A percentile compares a stretch with the other conserved stretches of the same genome.
Conservation (phyloP, 2,888 invertebrate genomes). For the Noctua janthina region DNA sequence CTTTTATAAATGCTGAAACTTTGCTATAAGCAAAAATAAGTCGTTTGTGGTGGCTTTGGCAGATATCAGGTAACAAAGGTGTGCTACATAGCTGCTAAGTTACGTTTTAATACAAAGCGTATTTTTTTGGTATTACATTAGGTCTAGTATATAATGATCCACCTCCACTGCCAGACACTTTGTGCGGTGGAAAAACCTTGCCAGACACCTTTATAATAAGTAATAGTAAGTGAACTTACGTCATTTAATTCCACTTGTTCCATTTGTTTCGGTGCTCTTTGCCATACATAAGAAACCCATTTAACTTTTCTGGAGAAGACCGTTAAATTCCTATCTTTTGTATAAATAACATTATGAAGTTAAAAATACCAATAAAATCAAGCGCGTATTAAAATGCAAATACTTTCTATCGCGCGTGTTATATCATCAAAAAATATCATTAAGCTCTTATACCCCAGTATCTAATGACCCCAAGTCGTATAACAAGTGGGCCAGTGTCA, state of each 20-base stretch:
- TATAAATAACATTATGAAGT: not conserved
- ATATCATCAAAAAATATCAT: conserved; percentile 2
- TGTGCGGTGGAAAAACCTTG: not conserved
- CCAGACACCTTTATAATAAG: not conserved
- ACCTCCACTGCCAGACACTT: not conserved
- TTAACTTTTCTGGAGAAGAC: not conserved
- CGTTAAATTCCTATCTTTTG: not conserved
- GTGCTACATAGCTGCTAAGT: too few relatives aligned
- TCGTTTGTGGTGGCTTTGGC: too few relatives aligned
- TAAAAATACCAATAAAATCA: not conserved
- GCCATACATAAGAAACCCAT: not conserved
- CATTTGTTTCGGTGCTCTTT: not conserved
- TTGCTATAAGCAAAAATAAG: too few relatives aligned
- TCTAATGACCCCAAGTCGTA: conserved; percentile 27
- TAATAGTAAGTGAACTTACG: not conserved
- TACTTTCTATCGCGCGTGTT: not conserved
- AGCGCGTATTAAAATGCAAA: not conserved
- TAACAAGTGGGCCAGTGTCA: conserved; percentile 68
- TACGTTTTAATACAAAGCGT: too few relatives aligned
- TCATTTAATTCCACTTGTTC: not conserved
- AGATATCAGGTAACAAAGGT: too few relatives aligned
- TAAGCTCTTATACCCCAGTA: not conserved
- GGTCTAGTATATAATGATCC: too few relatives aligned
- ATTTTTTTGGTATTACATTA: too few relatives aligned
- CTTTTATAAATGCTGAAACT: too few relatives aligned